Evolutionary conservation across 2,888 invertebrate species (phyloP), one percentile per base, ranked within the genome.

Genomic region (Euphydryas editha): DNA sequence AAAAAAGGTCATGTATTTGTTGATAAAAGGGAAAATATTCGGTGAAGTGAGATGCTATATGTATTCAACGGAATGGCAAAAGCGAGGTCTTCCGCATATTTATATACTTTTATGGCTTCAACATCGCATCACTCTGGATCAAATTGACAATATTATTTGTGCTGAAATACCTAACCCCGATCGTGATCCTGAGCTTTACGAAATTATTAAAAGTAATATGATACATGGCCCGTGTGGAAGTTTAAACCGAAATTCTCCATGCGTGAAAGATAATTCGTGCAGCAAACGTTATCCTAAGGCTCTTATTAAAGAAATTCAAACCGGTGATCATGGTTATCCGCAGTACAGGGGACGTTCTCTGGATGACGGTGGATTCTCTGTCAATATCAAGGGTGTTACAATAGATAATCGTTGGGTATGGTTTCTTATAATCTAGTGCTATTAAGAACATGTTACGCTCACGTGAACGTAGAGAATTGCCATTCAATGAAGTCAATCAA

Each of bases 181-280:
- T 62, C 17, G 54, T 42, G 71, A 69, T 62, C 67, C 71, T 18
- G 18, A 56, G 13, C 58, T 70, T 47, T 56, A 67, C 58, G 44
- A 72, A 56, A 65, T 70, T 49, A 65, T 70, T 51, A 68, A 59
- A 55, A 72, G 67, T 65, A 70, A 69, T 62, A 70, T 72, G 72
- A 63, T 73, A 61, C 69, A 69, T 65, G 68, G 72, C 36, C 69
- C 71, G 17, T 73, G 72, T 46, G 72, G 72, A 55, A 18, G 44
- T 49, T 47, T 55, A 24, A 73, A 71, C 20, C 58, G 54, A 24
- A 20, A 46, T 13, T 65, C 70, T 64, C 72, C 70, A 59, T 72
- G 66, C 59, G 73, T 72, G 82, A 72, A 71, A 59, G 74, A 82
- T 30, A 76, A 76, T 0, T 70, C 72, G 54, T 90, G 88, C 72